These are phyloP conservation scores for Phyto melanocephala DNA, from an alignment of 2,888 invertebrate species.

Conservation along the genomic window DNA sequence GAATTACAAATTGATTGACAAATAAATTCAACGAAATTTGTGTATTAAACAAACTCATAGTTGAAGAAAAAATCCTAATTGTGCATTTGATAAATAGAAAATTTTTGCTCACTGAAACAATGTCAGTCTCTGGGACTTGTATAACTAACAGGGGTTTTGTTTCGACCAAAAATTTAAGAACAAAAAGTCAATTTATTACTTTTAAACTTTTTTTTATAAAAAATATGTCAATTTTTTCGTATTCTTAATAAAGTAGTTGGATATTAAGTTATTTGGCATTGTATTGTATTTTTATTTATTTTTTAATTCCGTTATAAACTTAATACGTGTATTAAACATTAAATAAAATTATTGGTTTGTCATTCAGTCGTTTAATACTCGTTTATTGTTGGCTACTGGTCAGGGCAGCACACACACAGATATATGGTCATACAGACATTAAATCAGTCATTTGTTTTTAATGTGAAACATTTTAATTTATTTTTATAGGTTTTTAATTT, in stretches of 20 bases:
- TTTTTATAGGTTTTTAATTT: slow-evolving; percentile 55
- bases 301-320: slow-evolving; percentile 42
- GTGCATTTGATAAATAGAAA: no score
- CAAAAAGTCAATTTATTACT: no score
- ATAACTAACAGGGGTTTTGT: no score
- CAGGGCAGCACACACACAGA: slow-evolving; percentile 1
- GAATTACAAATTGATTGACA: no score
- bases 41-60: no score
- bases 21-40: no score
- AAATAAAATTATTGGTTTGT: slow-evolving; percentile 34
- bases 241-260: not conserved
- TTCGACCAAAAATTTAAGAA: no score
- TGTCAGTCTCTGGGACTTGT: no score
- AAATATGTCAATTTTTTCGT: not conserved
- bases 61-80: no score
- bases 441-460: slow-evolving; percentile 37
- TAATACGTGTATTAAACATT: slow-evolving; percentile 14
- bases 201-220: not conserved
- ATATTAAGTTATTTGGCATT: slow-evolving; percentile 1
- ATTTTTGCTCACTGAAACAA: no score
- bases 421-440: no score
- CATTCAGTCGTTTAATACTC: slow-evolving; percentile 20
- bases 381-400: slow-evolving; percentile 13
- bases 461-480: slow-evolving; percentile 36
- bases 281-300: no score